Conservation (phyloP, 92 coral and sea anemone genomes). For the Porites divaricata region DNA sequence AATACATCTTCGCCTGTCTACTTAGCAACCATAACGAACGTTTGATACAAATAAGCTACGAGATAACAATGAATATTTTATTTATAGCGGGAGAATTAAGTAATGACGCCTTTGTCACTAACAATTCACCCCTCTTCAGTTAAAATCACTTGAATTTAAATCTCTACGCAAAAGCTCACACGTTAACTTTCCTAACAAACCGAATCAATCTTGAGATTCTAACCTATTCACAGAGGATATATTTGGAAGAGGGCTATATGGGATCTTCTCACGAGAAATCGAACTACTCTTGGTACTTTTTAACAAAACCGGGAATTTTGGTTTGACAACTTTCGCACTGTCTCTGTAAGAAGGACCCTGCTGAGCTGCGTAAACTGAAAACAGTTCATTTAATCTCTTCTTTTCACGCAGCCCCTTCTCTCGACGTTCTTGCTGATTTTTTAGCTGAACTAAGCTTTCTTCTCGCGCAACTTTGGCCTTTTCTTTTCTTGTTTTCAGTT, state of each 20-base stretch:
- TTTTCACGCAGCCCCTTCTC: slow-evolving; percentile 74
- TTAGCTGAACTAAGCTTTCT: slow-evolving; percentile 35
- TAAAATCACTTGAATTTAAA: background rate
- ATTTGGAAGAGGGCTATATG: slow-evolving; percentile 39
- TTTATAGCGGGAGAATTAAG: background rate
- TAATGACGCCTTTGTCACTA: background rate
- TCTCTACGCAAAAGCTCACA: background rate
- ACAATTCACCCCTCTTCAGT: background rate
- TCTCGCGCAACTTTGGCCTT: slow-evolving; percentile 58
- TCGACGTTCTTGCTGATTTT: slow-evolving; percentile 47
- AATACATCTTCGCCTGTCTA: background rate
- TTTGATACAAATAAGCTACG: background rate
- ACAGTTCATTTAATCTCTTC: slow-evolving; percentile 70
- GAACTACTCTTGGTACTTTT: slow-evolving; percentile 49
- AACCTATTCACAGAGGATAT: slow-evolving; percentile 33
- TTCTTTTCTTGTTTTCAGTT: slow-evolving; percentile 61
- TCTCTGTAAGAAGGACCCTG: slow-evolving; percentile 81
- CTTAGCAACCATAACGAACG: background rate
- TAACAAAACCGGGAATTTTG: slow-evolving; percentile 83
- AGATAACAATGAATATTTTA: background rate
- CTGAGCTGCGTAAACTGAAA: slow-evolving; percentile 87
- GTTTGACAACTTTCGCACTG: slow-evolving; percentile 72
- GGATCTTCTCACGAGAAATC: slow-evolving; percentile 50
- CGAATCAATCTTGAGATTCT: slow-evolving; percentile 18
- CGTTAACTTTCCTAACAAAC: background rate